Conservation (phyloP, 2,888 invertebrate species). For the Tholera decimalis region DNA sequence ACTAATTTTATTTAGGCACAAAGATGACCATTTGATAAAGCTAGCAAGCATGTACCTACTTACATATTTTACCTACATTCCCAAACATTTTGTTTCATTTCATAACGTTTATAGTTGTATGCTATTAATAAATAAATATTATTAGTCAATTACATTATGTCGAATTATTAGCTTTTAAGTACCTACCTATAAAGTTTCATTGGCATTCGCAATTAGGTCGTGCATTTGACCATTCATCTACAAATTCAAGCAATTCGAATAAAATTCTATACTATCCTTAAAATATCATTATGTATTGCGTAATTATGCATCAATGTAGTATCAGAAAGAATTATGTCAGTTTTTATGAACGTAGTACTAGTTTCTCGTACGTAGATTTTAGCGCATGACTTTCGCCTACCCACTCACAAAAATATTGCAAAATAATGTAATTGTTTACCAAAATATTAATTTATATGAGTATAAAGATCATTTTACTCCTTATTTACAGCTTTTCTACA, state of each 20-base stretch:
- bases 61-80: too few species aligned
- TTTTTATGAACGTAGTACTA: background rate
- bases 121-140: too few species aligned
- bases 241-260: background rate
- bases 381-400: constrained; percentile 37
- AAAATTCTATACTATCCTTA: background rate
- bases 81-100: too few species aligned
- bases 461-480: background rate
- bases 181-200: background rate
- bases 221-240: background rate
- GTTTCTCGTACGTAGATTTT: constrained; percentile 31
- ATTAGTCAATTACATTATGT: too few species aligned
- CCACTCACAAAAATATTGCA: constrained; percentile 28
- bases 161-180: too few species aligned
- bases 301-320: background rate
- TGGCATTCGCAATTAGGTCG: background rate
- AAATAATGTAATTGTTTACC: constrained; percentile 6
- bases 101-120: too few species aligned
- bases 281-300: background rate
- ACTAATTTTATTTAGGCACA: too few species aligned
- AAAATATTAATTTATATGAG: background rate
- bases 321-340: constrained; percentile 1
- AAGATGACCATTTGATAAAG: too few species aligned
- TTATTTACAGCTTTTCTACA: background rate
- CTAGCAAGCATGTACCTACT: too few species aligned